Base-by-base conservation (phyloP, 2,113 vertebrate species). In the Odocoileus hemionus region DNA sequence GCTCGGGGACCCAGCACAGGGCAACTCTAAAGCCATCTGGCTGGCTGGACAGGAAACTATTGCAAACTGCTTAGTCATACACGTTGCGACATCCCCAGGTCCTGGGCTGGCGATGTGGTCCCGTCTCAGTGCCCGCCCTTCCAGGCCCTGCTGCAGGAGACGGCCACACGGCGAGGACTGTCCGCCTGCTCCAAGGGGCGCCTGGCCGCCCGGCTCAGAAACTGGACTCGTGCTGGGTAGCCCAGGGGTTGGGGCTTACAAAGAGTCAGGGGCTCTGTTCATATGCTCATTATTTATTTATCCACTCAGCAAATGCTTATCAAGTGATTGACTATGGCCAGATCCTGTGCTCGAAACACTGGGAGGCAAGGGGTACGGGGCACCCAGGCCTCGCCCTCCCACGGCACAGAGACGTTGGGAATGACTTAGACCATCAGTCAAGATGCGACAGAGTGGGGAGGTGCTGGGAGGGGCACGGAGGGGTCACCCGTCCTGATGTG, bases 21-120 rank as follows among this genome's bases (percentile, higher is more conserved):
- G 39, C 94, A 96, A 93, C 96, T 64, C 26, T 95, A 58, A 96
- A 91, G 95, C 89, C 89, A 94, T 57, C 96, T 89, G 93, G 96
- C 95, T 91, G 93, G 97, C 96, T 96, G 19, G 70, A 86, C 97
- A 96, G 98, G 98, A 98, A 98, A 55, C 89, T 90, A 82, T 98
- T 97, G 83, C 1, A 87, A 25, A 96, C 64, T 89, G 25, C 95
- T 97, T 55, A 95, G 86, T 94, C 95, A 96, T 86, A 3, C 94
- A 67, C 30, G 1, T 60, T 97, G 97, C 97, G 7, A 96, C 94
- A 96, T 64, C 39, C 57, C 79, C 57, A 57, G 86, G 89, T 89
- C 25, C 30, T 67, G 85, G 47, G 0, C 80, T 25, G n/a, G 23
- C 87, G 94, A 47, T 91, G 78, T 89, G 87, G 60, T 57, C 85